These are phyloP conservation scores for Oegoconia quadripuncta DNA, from an alignment of 2,888 invertebrate species.

Conservation along the genomic window DNA sequence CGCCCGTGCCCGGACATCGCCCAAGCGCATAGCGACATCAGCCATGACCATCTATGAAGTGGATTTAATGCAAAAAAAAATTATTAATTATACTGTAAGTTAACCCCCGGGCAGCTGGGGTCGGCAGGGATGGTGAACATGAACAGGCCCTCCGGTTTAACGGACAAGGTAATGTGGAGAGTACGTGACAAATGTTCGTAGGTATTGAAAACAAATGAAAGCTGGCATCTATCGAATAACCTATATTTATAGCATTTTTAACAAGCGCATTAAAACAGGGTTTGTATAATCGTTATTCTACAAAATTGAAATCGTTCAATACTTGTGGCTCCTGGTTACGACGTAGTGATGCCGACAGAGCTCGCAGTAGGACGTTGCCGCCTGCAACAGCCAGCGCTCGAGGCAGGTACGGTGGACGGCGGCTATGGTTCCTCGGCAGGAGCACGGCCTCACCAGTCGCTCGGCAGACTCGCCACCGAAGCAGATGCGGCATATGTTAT, in stretches of 20 bases:
- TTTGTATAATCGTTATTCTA: too few species aligned
- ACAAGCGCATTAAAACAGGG: too few species aligned
- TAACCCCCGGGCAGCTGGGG: not conserved
- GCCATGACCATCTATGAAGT: slow-evolving; percentile 69
- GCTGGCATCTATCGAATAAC: too few species aligned
- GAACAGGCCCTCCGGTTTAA: not conserved
- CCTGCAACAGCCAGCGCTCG: slow-evolving; percentile 73
- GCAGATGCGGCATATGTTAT: slow-evolving; percentile 71
- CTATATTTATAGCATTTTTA: not conserved
- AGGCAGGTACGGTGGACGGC: slow-evolving; percentile 70
- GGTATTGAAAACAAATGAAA: too few species aligned
- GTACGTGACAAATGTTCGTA: too few species aligned
- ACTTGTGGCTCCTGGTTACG: slow-evolving; percentile 70
- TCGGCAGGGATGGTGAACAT: not conserved
- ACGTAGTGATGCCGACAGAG: slow-evolving; percentile 68
- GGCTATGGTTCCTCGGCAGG: slow-evolving; percentile 69
- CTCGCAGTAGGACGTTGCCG: slow-evolving; percentile 70
- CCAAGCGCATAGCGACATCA: slow-evolving; percentile 61
- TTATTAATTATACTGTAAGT: not conserved
- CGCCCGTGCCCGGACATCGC: slow-evolving; percentile 60
- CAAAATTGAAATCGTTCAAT: too few species aligned
- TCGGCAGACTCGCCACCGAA: slow-evolving; percentile 70
- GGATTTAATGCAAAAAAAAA: too few species aligned
- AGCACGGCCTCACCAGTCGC: slow-evolving; percentile 69
- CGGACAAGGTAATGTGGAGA: not conserved